Conservation (phyloP, 2,113 vertebrate species). For the Ondatra zibethicus region DNA sequence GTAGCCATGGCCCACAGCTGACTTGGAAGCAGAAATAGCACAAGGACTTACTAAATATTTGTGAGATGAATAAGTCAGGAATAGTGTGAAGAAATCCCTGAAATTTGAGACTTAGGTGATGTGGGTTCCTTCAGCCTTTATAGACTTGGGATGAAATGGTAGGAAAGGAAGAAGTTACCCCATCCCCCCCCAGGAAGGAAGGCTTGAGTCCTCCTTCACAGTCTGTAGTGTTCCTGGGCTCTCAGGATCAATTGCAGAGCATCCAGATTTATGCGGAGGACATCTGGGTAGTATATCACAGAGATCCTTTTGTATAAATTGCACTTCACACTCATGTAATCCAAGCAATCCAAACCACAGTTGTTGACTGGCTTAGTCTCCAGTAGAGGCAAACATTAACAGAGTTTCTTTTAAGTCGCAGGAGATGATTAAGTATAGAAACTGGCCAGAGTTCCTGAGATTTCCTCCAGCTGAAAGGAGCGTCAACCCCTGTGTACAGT, state of each 20-base stretch:
- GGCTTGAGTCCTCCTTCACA: background rate
- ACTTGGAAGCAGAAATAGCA: background rate
- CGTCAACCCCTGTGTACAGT: background rate
- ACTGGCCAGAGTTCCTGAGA: background rate
- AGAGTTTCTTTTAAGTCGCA: background rate
- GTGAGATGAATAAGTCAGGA: background rate
- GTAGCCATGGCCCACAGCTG: background rate
- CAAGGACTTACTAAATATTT: background rate
- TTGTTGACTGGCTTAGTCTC: background rate
- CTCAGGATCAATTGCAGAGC: background rate
- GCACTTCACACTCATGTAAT: background rate
- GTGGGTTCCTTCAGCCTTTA: rapidly evolving
- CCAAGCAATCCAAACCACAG: too few relatives aligned
- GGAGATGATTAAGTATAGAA: background rate
- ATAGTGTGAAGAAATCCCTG: too few relatives aligned
- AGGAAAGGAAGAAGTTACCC: background rate
- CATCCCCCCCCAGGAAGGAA: rapidly evolving
- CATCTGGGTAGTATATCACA: too few relatives aligned
- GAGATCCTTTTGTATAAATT: background rate
- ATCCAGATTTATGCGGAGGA: background rate
- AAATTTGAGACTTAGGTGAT: background rate
- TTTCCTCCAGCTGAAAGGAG: background rate
- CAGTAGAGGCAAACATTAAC: background rate
- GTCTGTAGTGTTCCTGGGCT: background rate
- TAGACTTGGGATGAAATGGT: background rate